phyloP scores from a whole-genome alignment of 2,113 vertebrate genomes.

The Fukomys damarensis region DNA sequence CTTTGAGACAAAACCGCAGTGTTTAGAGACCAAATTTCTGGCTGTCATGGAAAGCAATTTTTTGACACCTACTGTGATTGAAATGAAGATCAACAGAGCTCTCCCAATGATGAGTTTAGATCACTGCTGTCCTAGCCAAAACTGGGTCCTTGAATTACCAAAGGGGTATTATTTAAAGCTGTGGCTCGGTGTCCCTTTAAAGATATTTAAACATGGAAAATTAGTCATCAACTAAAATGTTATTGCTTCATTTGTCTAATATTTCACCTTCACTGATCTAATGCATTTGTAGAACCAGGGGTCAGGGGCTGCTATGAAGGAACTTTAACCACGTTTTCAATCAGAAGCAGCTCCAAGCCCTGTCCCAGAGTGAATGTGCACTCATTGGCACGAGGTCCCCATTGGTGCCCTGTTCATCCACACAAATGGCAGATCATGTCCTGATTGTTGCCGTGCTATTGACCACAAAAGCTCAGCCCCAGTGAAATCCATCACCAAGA shows the following conservation, averaged over 20 bases:
- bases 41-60: conserved; percentile 34
- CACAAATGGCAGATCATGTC: background rate
- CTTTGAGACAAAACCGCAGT: conserved; percentile 47
- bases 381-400: background rate
- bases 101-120: background rate
- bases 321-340: background rate
- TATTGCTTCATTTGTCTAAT: background rate
- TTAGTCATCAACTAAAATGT: background rate
- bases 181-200: background rate
- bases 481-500: background rate
- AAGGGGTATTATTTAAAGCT: background rate
- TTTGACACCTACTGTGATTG: conserved; percentile 50
- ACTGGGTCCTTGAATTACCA: background rate
- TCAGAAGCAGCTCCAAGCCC: background rate
- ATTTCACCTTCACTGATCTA: too few species aligned
- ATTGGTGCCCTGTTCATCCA: background rate
- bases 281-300: background rate
- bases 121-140: conserved; percentile 11
- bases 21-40: conserved; percentile 54
- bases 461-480: background rate
- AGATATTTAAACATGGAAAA: background rate
- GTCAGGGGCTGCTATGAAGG: accelerated
- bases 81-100: conserved; percentile 53
- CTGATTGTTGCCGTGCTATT: background rate
- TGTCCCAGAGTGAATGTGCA: accelerated